These are phyloP conservation scores for Steinernema hermaphroditum DNA, from an alignment of 2,888 invertebrate species.

Conservation along the genomic window DNA sequence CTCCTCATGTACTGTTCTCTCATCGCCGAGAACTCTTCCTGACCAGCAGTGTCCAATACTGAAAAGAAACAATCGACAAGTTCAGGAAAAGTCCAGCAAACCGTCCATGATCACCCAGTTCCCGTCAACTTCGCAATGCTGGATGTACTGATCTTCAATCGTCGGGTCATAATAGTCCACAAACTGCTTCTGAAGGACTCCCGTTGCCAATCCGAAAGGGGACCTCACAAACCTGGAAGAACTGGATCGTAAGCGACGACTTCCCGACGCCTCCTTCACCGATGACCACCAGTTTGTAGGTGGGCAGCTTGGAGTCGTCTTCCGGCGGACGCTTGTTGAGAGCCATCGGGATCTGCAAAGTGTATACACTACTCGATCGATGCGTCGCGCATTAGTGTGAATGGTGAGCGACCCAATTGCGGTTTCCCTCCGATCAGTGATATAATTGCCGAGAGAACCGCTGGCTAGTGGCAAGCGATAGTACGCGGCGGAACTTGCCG, in stretches of 20 bases:
- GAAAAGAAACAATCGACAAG: too few relatives aligned
- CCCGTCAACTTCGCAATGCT: conserved; percentile 89
- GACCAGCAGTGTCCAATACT: conserved; percentile 92
- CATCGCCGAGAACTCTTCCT: conserved; percentile 87
- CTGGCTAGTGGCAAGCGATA: conserved; percentile 24
- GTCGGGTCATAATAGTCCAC: conserved; percentile 94
- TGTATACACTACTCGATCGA: neutral
- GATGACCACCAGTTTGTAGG: conserved; percentile 59
- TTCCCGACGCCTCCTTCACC: conserved; percentile 73
- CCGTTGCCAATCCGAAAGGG: neutral
- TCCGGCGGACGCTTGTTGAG: conserved; percentile 56
- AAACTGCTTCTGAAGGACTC: conserved; percentile 76
- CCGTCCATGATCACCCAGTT: conserved; percentile 73
- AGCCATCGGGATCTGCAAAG: conserved; percentile 28
- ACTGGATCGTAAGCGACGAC: conserved; percentile 93
- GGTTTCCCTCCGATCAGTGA: conserved; percentile 12
- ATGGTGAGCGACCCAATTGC: conserved; percentile 4
- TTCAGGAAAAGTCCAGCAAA: conserved; percentile 34
- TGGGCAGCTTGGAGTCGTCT: conserved; percentile 56
- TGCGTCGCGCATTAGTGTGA: conserved; percentile 10
- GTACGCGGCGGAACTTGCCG: conserved; percentile 22
- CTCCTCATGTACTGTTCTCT: conserved; percentile 87
- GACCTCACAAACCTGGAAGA: conserved; percentile 86
- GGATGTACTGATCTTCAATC: conserved; percentile 91
- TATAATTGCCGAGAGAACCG: neutral